Percentiles rank a stretch among this genome's conserved stretches.
Evolutionary conservation across 2,113 vertebrate genomes (phyloP).

Genomic region (Eonycteris spelaea): DNA sequence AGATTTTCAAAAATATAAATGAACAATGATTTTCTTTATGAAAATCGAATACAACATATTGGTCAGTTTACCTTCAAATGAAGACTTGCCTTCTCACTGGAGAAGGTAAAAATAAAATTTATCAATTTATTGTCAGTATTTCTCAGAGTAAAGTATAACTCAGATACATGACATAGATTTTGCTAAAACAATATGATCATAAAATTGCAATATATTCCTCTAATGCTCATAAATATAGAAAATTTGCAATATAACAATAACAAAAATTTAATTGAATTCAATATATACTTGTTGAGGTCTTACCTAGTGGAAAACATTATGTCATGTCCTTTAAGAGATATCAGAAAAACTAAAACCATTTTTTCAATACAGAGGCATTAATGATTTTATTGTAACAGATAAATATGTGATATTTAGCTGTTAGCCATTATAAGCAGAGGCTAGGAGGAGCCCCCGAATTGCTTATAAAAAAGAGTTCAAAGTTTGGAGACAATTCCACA

Average conservation of each 20-base stretch:
- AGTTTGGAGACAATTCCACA: neutral
- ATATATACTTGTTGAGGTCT: neutral
- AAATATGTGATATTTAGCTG: neutral
- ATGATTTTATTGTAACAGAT: neutral
- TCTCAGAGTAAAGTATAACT: neutral
- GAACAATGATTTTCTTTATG: neutral
- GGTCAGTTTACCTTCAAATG: neutral
- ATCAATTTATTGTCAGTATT: neutral
- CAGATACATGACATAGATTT: neutral
- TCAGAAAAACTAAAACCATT: neutral
- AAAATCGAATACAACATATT: neutral
- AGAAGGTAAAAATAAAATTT: neutral
- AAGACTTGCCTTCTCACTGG: neutral
- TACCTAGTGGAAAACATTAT: neutral
- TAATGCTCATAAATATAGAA: neutral
- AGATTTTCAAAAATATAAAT: neutral
- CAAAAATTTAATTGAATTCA: neutral
- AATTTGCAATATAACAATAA: neutral
- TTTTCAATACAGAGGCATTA: neutral
- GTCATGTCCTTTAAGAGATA: neutral
- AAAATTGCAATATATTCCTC: neutral
- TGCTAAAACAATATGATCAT: neutral
- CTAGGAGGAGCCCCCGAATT: neutral
- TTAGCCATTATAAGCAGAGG: neutral
- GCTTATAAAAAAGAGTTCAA: neutral